Evolutionary conservation across 2,888 invertebrate genomes (phyloP), one percentile per base, ranked within the genome.

Genomic region (Cactoblastis cactorum): DNA sequence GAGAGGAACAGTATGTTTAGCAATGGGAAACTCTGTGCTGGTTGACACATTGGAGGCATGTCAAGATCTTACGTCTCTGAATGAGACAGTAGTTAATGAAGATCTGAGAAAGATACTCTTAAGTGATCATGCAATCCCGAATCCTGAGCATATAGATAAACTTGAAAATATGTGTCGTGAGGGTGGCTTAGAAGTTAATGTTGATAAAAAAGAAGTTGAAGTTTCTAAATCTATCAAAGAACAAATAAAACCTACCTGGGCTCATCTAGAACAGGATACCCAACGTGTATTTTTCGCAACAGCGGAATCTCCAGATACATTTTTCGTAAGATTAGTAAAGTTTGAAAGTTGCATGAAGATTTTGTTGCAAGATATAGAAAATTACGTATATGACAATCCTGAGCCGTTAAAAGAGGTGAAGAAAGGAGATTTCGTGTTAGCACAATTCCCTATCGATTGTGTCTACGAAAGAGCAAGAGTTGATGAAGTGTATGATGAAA

Each of bases 1-100:
- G 55, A 79, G 77, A 55, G 91, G 84, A 2, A 74, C 90, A 68
- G 86, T 94, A 33, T 71, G 77, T 5, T 69, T 93, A 55, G 91
- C 92, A 45, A 65, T 94, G 22, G 92, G 91, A 0, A 90, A 92
- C 54, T 91, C 90, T 0, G 67, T 95, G 33, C 94, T 94, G 89
- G 80, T 95, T 1, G 91, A 93, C 49, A 92, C 92, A 2, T 69
- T 95, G 34, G 91, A 92, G 65, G 83, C 91, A 22, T 90, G 92
- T 53, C 90, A 91, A 56, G 83, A 91, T 52, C 73, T 94, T 17
- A 70, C 82, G 0, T 76, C 86, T 2, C 58, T 84, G 1, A 86
- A 91, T 18, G 83, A 90, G 61, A 74, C 80, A 0, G 88, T 93
- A 3, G 87, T 91, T 1, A 90, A 89, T 55, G 77, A 89, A 24